Conservation (phyloP, 2,888 invertebrate genomes). For the Sylvicola cinctus region DNA sequence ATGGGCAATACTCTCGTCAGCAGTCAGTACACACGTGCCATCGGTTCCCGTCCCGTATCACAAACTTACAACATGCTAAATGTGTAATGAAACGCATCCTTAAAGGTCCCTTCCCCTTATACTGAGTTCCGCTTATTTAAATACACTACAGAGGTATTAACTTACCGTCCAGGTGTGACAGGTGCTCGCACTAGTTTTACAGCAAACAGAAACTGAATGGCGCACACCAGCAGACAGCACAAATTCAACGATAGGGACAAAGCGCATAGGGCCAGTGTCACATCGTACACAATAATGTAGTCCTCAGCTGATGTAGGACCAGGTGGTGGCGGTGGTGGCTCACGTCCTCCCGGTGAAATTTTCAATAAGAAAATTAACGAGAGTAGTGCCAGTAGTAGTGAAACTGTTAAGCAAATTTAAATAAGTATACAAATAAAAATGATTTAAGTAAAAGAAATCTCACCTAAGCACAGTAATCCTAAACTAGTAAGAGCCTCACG, state of each 20-base stretch:
- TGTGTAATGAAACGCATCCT: too few relatives aligned
- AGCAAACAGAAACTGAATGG: slow-evolving; percentile 84
- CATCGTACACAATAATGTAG: slow-evolving; percentile 76
- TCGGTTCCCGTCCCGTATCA: too few relatives aligned
- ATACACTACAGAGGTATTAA: slow-evolving; percentile 1
- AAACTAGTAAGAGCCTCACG: slow-evolving; percentile 69
- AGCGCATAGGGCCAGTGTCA: slow-evolving; percentile 74
- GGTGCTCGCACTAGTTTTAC: slow-evolving; percentile 77
- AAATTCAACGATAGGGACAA: slow-evolving; percentile 73
- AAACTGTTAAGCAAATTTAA: slow-evolving; percentile 29
- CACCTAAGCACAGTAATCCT: slow-evolving; percentile 55
- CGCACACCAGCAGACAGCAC: slow-evolving; percentile 81
- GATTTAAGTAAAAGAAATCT: slow-evolving; percentile 6
- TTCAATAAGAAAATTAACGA: slow-evolving; percentile 69
- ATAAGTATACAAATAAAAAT: neutral
- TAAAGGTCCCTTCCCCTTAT: too few relatives aligned
- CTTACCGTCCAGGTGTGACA: slow-evolving; percentile 47
- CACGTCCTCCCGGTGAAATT: slow-evolving; percentile 43
- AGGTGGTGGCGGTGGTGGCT: slow-evolving; percentile 19
- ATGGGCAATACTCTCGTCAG: too few relatives aligned
- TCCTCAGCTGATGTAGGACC: slow-evolving; percentile 45
- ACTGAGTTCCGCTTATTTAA: too few relatives aligned
- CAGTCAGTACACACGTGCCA: too few relatives aligned
- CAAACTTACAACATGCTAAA: too few relatives aligned
- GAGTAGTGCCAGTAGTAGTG: slow-evolving; percentile 59